A percentile compares a stretch with the other conserved stretches of the same genome.
Conservation (phyloP, 1,140 invertebrate genomes). For the Drosophila dunni region DNA sequence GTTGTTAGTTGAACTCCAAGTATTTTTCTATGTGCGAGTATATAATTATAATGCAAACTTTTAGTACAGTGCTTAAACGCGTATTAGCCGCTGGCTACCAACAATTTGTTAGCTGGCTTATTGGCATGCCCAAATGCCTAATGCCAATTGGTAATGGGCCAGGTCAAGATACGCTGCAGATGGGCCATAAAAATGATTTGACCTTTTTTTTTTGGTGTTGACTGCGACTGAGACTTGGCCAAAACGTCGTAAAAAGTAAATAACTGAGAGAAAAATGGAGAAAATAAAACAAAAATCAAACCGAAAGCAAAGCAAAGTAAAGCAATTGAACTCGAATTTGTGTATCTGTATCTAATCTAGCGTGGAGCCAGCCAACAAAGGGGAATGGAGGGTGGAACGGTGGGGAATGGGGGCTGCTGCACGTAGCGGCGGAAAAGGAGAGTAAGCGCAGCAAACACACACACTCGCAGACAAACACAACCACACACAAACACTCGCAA, state of each 20-base stretch:
- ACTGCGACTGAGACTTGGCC: conserved; percentile 38
- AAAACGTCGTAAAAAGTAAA: conserved; percentile 25
- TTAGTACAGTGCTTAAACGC: conserved; percentile 18
- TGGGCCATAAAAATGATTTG: conserved; percentile 49
- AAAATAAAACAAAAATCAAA: conserved; percentile 5
- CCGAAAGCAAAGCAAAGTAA: conserved; percentile 38
- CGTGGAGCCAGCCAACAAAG: conserved; percentile 55
- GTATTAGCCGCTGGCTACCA: conserved; percentile 21
- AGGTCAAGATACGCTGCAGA: conserved; percentile 26
- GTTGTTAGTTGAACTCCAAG: conserved; percentile 44
- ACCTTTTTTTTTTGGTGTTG: conserved; percentile 33
- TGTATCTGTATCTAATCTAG: conserved; percentile 80
- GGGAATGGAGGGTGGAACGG: not conserved
- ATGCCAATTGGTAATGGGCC: conserved; percentile 31
- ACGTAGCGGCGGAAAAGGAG: conserved; percentile 73
- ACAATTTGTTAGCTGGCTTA: conserved; percentile 9
- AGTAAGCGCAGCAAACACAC: conserved; percentile 68
- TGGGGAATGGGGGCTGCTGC: conserved; percentile 29
- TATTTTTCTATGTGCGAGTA: not conserved
- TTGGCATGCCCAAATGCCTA: conserved; percentile 15
- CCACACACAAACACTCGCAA: too few species aligned
- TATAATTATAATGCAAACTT: conserved; percentile 43
- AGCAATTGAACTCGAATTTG: conserved; percentile 69
- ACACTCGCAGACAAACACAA: too few species aligned
- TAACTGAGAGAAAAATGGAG: not conserved